Percentiles rank a stretch among this genome's conserved stretches.
phyloP scores from a whole-genome alignment of 2,113 vertebrate species.

The Brachyhypopomus occidentalis region DNA sequence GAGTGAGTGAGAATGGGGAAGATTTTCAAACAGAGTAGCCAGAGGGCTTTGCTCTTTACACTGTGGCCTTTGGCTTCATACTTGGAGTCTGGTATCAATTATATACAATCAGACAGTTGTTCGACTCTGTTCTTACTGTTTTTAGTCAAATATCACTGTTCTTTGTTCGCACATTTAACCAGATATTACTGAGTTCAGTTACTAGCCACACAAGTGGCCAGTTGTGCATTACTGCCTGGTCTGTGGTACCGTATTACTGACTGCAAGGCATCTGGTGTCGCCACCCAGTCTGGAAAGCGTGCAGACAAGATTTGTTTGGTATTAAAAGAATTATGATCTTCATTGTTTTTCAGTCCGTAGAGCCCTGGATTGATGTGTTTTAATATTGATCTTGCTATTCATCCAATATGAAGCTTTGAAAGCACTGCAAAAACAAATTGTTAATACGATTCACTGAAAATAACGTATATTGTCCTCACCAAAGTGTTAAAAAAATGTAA shows the following conservation, averaged over 20 bases:
- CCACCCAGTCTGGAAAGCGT: constrained; percentile 37
- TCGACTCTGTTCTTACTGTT: constrained; percentile 17
- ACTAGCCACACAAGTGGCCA: constrained; percentile 17
- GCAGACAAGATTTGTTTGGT: not conserved
- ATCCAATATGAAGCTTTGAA: not conserved
- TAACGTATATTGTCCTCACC: no score
- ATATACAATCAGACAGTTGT: constrained; percentile 42
- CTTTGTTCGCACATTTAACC: constrained; percentile 20
- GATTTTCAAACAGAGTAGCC: constrained; percentile 17
- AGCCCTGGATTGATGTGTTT: not conserved
- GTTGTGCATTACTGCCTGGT: not conserved
- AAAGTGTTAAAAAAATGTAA: no score
- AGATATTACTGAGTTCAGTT: constrained; percentile 8
- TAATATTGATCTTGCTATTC: not conserved
- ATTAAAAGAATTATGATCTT: constrained; percentile 11
- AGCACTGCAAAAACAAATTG: no score
- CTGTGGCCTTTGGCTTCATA: constrained; percentile 16
- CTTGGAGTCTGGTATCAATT: constrained; percentile 43
- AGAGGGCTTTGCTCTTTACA: constrained; percentile 38
- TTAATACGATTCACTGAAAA: no score
- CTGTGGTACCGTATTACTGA: constrained; percentile 6
- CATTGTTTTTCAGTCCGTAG: not conserved
- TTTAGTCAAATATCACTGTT: constrained; percentile 35
- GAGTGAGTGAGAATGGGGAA: constrained; percentile 4
- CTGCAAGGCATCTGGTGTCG: not conserved